A percentile compares a stretch with the other conserved stretches of the same genome.
These are phyloP conservation scores for Ceratosolen fusciceps DNA, from an alignment of 1,140 invertebrate genomes.

Conservation along the genomic window DNA sequence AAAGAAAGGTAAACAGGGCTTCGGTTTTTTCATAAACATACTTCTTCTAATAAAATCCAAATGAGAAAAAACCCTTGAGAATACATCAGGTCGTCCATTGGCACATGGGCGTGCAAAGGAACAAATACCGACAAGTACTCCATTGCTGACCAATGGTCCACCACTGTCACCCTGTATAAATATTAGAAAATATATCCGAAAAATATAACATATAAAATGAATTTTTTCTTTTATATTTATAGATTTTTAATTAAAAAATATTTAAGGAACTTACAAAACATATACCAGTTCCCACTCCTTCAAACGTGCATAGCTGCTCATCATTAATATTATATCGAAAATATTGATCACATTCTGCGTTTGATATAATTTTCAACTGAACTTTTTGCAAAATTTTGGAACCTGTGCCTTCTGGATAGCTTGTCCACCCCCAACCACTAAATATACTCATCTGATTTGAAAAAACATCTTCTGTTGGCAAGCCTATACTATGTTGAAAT, in stretches of 20 bases:
- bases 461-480: neutral
- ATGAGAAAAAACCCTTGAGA: conserved; percentile 70
- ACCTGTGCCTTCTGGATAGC: neutral
- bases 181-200: conserved; percentile 48
- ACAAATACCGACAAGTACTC: conserved; percentile 74
- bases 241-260: neutral
- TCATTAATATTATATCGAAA: neutral
- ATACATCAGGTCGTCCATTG: conserved; percentile 73
- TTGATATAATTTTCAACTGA: neutral
- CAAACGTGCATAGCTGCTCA: neutral
- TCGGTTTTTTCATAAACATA: too few species aligned
- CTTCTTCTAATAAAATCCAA: conserved; percentile 66
- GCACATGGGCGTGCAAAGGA: conserved; percentile 76
- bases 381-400: neutral
- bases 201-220: neutral
- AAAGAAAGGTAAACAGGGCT: too few species aligned
- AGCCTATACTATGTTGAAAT: neutral
- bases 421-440: neutral
- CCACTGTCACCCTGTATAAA: conserved; percentile 75
- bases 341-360: neutral
- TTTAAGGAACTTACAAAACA: neutral
- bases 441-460: neutral
- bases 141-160: conserved; percentile 70
- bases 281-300: neutral
- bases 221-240: neutral